These are phyloP conservation scores for Pristionchus entomophagus DNA, from an alignment of 2,888 invertebrate species.

Conservation along the genomic window DNA sequence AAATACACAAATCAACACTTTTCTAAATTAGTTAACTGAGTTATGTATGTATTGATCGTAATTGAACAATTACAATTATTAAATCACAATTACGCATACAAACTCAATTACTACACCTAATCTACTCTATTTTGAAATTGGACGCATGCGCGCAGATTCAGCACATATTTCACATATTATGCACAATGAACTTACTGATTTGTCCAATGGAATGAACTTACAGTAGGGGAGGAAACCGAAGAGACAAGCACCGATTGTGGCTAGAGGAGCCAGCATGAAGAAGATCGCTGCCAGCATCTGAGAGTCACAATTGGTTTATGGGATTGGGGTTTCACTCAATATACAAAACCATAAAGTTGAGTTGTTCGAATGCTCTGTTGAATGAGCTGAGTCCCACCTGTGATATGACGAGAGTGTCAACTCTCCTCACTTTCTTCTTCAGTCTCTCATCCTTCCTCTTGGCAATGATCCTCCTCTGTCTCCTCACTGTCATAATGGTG, in stretches of 20 bases:
- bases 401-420: slow-evolving; percentile 23
- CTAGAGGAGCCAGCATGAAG: slow-evolving; percentile 5
- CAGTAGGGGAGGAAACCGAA: slow-evolving; percentile 18
- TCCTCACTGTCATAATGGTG: slow-evolving; percentile 14
- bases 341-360: too few relatives aligned
- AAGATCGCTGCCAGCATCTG: neutral
- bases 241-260: neutral
- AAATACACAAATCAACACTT: neutral
- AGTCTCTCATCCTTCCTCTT: neutral
- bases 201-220: neutral
- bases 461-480: slow-evolving; percentile 29
- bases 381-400: neutral
- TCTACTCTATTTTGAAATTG: too few relatives aligned
- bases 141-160: neutral
- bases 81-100: too few relatives aligned
- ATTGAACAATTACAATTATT: too few relatives aligned
- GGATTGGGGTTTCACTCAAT: neutral
- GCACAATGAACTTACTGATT: neutral
- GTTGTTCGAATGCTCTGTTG: too few relatives aligned
- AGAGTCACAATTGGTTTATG: neutral
- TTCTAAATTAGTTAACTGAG: too few relatives aligned
- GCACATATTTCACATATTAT: neutral
- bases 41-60: too few relatives aligned
- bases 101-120: neutral
- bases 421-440: slow-evolving; percentile 14